Percentiles rank a stretch among this genome's conserved stretches.
Conservation (phyloP, 2,888 invertebrate genomes). For the Dermolepida albohirtum region DNA sequence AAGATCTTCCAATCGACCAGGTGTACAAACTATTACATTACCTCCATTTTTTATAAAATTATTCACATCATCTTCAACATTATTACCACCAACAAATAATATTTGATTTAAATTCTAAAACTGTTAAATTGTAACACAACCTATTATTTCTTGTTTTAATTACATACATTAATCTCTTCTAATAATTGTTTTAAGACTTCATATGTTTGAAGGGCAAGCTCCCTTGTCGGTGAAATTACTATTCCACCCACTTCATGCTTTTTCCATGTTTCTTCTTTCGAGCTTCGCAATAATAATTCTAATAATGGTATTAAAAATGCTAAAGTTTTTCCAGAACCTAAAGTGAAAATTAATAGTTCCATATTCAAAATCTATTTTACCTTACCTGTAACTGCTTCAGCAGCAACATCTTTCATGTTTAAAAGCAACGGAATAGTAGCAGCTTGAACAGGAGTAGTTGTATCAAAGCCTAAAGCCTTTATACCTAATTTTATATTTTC, state of each 20-base stretch:
- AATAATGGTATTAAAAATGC: constrained; percentile 94
- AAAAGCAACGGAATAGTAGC: constrained; percentile 91
- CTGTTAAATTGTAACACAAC: constrained; percentile 46
- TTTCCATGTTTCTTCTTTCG: constrained; percentile 73
- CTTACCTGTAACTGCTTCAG: constrained; percentile 89
- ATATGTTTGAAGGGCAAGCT: constrained; percentile 91
- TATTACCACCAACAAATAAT: constrained; percentile 85
- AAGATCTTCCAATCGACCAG: constrained; percentile 92
- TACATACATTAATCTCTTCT: constrained; percentile 63
- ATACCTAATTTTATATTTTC: constrained; percentile 65
- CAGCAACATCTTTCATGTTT: constrained; percentile 95
- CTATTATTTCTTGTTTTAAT: not conserved
- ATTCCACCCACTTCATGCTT: constrained; percentile 86
- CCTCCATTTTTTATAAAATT: constrained; percentile 76
- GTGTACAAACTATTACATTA: constrained; percentile 93
- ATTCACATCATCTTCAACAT: constrained; percentile 80
- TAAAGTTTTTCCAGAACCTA: constrained; percentile 96
- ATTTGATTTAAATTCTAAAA: constrained; percentile 68
- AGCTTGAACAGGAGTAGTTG: constrained; percentile 78
- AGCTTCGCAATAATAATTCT: constrained; percentile 80
- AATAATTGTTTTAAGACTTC: constrained; percentile 71
- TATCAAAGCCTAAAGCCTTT: constrained; percentile 67
- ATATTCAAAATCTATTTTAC: not conserved
- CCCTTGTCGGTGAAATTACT: constrained; percentile 95
- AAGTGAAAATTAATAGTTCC: not conserved